A percentile compares a stretch with the other conserved stretches of the same genome.
These are phyloP conservation scores for Euspilapteryx auroguttella DNA, from an alignment of 2,888 invertebrate species.

Conservation along the genomic window DNA sequence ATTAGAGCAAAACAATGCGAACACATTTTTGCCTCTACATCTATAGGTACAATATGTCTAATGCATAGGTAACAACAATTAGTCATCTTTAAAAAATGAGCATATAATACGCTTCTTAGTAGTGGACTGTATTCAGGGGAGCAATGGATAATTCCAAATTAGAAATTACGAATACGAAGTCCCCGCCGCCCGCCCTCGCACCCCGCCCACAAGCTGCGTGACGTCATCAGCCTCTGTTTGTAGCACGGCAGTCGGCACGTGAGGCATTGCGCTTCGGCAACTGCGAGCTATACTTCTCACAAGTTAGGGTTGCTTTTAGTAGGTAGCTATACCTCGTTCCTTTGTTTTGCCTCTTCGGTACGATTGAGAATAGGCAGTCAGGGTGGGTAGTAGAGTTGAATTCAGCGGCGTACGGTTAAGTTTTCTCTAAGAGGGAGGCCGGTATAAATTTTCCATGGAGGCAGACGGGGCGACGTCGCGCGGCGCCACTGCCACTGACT, in stretches of 20 bases:
- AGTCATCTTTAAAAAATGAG: too few relatives aligned
- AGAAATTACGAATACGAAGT: conserved; percentile 7
- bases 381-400: too few relatives aligned
- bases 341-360: conserved; percentile 33
- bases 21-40: too few relatives aligned
- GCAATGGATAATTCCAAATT: conserved; percentile 9
- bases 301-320: conserved; percentile 55
- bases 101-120: too few relatives aligned
- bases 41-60: too few relatives aligned
- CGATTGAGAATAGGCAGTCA: conserved; percentile 20
- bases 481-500: conserved; percentile 57
- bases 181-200: conserved; percentile 13
- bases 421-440: conserved; percentile 50
- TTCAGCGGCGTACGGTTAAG: too few relatives aligned
- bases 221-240: conserved; percentile 45
- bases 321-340: conserved; percentile 45
- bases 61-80: too few relatives aligned
- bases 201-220: conserved; percentile 21
- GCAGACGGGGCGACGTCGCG: conserved; percentile 58
- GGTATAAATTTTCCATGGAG: conserved; percentile 61
- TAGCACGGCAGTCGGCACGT: too few relatives aligned
- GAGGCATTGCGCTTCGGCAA: conserved; percentile 43
- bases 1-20: too few relatives aligned
- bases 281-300: conserved; percentile 53
- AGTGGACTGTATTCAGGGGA: too few relatives aligned